Percentiles rank a stretch among this genome's conserved stretches.
phyloP scores from a whole-genome alignment of 92 coral and sea anemone genomes.

The Actinostola sp. region DNA sequence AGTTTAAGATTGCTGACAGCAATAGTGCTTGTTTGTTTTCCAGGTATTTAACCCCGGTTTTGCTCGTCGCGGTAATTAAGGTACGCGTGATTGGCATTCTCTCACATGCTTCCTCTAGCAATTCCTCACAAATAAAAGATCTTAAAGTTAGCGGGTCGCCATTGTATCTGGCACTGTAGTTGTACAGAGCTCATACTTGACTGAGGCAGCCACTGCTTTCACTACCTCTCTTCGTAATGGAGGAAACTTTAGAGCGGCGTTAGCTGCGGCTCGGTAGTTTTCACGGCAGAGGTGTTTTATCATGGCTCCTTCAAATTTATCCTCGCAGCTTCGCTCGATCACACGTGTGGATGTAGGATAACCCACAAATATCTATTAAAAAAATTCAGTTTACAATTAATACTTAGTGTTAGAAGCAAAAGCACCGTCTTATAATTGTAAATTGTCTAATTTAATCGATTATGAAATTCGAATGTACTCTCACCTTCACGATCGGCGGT shows the following conservation, averaged over 20 bases:
- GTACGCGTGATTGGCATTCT: slow-evolving; percentile 15
- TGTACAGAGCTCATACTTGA: slow-evolving; percentile 6
- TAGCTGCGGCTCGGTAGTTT: slow-evolving; percentile 43
- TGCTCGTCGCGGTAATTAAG: slow-evolving; percentile 12
- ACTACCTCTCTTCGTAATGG: slow-evolving; percentile 49
- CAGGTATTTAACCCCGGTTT: slow-evolving; percentile 16
- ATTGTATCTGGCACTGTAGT: slow-evolving; percentile 29
- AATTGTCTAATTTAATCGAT: too few relatives aligned
- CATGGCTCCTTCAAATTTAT: slow-evolving; percentile 44
- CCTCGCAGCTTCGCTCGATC: slow-evolving; percentile 64
- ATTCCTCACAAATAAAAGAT: slow-evolving; percentile 18
- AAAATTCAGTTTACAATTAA: background rate
- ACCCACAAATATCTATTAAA: slow-evolving; percentile 52
- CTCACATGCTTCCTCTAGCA: slow-evolving; percentile 34
- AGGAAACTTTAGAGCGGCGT: slow-evolving; percentile 44
- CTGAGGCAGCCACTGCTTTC: slow-evolving; percentile 8
- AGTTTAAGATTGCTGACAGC: slow-evolving; percentile 44
- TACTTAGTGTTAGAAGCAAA: background rate
- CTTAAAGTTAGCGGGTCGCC: slow-evolving; percentile 46
- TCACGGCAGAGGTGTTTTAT: slow-evolving; percentile 57
- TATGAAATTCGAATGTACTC: too few relatives aligned
- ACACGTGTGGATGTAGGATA: slow-evolving; percentile 49
- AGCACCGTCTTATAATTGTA: background rate
- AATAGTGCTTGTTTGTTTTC: slow-evolving; percentile 44
- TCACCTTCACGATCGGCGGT: slow-evolving; percentile 29